Percentiles rank a stretch among this genome's conserved stretches.
Evolutionary conservation across 2,797 vertebrate genomes (phyloP).

Genomic region (Lagodon rhomboides): DNA sequence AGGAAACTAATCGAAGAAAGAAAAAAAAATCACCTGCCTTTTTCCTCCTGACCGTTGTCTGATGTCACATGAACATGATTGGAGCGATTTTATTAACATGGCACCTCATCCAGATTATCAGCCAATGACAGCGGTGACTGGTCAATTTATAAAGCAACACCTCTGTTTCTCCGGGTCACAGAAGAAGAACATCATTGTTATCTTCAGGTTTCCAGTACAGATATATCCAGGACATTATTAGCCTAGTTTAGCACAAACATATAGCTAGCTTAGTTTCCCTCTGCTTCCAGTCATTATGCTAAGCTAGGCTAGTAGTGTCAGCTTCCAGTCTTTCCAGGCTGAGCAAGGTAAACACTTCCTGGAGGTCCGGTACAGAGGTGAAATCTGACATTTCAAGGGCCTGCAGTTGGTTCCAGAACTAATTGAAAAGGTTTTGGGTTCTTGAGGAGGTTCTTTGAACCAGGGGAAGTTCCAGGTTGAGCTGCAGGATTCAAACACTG

Average conservation of each 20-base stretch:
- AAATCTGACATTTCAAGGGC: not conserved
- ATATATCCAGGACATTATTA: not conserved
- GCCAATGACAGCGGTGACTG: too few relatives aligned
- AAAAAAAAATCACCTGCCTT: constrained; percentile 17
- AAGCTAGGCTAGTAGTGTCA: not conserved
- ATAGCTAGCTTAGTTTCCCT: not conserved
- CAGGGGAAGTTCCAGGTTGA: not conserved
- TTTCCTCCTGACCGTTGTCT: constrained; percentile 8
- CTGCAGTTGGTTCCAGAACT: not conserved
- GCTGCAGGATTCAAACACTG: too few relatives aligned
- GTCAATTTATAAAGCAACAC: too few relatives aligned
- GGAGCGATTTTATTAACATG: constrained; percentile 40
- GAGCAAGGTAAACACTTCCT: not conserved
- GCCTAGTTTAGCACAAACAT: too few relatives aligned
- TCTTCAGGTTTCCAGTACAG: not conserved
- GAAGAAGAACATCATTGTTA: not conserved
- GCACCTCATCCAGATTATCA: not conserved
- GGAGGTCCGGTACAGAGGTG: not conserved
- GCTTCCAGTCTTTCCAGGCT: too few relatives aligned
- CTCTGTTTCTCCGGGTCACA: not conserved
- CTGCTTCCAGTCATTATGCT: not conserved
- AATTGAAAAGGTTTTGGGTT: not conserved
- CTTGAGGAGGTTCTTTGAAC: not conserved
- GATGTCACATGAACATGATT: not conserved
- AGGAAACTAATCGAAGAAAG: constrained; percentile 53